A percentile compares a stretch with the other conserved stretches of the same genome.
Conservation (phyloP, 2,113 vertebrate species). For the Arenaria interpres region DNA sequence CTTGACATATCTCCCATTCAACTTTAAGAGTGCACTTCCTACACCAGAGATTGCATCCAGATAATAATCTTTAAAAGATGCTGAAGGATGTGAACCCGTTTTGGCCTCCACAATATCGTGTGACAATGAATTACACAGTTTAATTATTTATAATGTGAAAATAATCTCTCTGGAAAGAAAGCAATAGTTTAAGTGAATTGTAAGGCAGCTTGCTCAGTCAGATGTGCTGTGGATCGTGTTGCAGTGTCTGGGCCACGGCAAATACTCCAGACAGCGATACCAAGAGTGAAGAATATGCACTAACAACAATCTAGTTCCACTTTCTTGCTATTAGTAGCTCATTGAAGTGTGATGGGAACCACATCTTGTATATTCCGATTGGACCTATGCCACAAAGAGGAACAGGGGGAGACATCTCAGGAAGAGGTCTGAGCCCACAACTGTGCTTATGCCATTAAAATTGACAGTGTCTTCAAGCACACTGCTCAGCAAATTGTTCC, state of each 20-base stretch:
- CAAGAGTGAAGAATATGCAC: accelerated
- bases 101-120: not conserved
- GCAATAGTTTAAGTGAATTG: not conserved
- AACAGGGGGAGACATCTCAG: not conserved
- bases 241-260: not conserved
- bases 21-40: not conserved
- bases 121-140: not conserved
- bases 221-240: not conserved
- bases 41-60: not conserved
- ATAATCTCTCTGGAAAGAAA: not conserved
- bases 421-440: not conserved
- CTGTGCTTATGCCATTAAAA: not conserved
- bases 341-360: not conserved
- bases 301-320: not conserved
- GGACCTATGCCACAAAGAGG: not conserved
- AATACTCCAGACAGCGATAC: not conserved
- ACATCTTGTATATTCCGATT: not conserved
- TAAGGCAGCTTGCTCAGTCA: not conserved
- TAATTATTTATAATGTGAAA: constrained; percentile 27
- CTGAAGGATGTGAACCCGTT: not conserved
- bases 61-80: not conserved
- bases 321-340: not conserved
- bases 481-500: not conserved
- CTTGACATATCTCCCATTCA: not conserved
- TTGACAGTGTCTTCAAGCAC: not conserved